phyloP scores from a whole-genome alignment of 2,888 invertebrate genomes.

The Scaeva pyrastri region DNA sequence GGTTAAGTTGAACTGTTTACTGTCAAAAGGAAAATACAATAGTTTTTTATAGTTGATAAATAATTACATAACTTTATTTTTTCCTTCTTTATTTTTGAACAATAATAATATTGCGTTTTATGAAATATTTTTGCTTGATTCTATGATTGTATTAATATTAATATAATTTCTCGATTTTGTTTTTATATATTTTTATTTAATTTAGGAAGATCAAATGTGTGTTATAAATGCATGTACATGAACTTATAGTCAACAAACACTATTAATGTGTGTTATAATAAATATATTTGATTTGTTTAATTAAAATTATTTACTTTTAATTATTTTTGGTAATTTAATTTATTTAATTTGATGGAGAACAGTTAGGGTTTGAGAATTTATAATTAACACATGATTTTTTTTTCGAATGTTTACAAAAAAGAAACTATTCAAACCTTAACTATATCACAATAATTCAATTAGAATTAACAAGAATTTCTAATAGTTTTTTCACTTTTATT shows the following conservation, averaged over 20 bases:
- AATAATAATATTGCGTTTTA: conserved; percentile 45
- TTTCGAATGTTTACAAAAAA: conserved; percentile 30
- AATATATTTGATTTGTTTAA: conserved; percentile 52
- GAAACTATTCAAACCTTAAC: conserved; percentile 63
- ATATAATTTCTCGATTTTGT: conserved; percentile 25
- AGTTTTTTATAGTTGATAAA: conserved; percentile 56
- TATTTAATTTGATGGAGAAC: conserved; percentile 30
- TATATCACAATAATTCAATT: conserved; percentile 73
- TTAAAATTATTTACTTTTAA: not conserved
- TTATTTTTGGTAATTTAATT: conserved; percentile 4
- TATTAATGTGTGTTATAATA: conserved; percentile 50
- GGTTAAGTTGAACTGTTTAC: no score
- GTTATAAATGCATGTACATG: conserved; percentile 59
- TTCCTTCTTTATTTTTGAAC: conserved; percentile 44
- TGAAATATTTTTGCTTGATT: conserved; percentile 41
- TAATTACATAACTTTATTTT: conserved; percentile 62
- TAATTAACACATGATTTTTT: conserved; percentile 43
- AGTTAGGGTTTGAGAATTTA: conserved; percentile 33
- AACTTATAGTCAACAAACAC: conserved; percentile 65
- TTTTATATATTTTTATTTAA: conserved; percentile 17
- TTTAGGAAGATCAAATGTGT: conserved; percentile 65
- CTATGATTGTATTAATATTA: not conserved
- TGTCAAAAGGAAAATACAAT: no score
- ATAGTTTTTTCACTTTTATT: conserved; percentile 22
- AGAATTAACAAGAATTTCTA: conserved; percentile 48